Evolutionary conservation across 2,113 vertebrate species (phyloP).

Genomic region (Hemiscyllium ocellatum): DNA sequence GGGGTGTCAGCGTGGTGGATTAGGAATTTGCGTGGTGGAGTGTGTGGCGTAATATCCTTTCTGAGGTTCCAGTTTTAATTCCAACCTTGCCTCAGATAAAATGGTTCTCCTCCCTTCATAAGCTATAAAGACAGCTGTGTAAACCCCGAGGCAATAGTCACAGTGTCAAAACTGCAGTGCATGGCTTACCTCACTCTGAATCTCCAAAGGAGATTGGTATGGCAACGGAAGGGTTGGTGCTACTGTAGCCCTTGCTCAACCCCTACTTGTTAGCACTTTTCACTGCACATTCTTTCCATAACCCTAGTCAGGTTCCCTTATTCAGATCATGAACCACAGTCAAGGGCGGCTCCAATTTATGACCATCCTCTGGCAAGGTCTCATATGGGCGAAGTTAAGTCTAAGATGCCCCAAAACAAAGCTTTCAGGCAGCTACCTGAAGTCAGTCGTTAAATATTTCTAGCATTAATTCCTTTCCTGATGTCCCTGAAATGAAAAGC

Average conservation of each 20-base stretch:
- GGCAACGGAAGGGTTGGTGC: neutral
- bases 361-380: neutral
- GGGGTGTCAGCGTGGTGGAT: too few species aligned
- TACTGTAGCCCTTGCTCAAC: neutral
- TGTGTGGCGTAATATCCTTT: neutral
- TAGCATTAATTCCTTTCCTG: neutral
- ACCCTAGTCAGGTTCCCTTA: neutral
- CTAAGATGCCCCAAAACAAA: neutral
- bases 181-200: neutral
- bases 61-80: neutral
- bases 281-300: neutral
- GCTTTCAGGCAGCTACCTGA: neutral
- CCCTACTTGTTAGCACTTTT: neutral
- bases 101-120: neutral
- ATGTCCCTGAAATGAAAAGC: neutral
- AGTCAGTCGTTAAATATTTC: neutral
- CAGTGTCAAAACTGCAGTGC: neutral
- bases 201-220: neutral
- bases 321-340: neutral
- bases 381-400: neutral
- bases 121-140: neutral
- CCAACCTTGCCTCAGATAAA: neutral
- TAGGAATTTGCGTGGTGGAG: neutral
- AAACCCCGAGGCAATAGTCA: neutral
- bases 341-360: neutral